Conservation (phyloP, 53 echinoderm and acorn worm species). For the Temnopleurus reevesii region DNA sequence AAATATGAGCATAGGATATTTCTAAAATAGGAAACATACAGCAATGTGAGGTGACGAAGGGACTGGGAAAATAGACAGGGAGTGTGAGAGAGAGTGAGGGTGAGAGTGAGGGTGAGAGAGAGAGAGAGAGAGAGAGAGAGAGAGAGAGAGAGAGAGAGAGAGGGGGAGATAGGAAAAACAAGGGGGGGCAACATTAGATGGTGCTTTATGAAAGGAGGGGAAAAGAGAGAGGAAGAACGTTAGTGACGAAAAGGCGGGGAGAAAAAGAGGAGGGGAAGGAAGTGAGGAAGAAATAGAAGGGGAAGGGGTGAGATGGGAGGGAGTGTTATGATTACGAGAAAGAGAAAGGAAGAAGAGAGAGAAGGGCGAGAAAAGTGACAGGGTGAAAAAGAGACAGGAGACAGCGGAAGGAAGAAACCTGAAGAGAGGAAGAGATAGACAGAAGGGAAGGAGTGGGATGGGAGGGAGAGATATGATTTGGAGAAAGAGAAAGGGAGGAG, state of each 20-base stretch:
- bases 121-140: neutral
- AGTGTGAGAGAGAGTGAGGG: neutral
- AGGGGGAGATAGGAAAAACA: neutral
- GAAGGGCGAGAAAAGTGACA: neutral
- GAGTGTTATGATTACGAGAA: neutral
- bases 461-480: too few species aligned
- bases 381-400: too few species aligned
- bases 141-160: neutral
- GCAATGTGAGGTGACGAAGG: too few species aligned
- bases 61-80: neutral
- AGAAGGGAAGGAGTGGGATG: too few species aligned
- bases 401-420: too few species aligned
- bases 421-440: too few species aligned
- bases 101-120: neutral
- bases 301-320: neutral
- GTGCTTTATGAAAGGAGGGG: neutral
- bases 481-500: too few species aligned
- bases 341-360: neutral
- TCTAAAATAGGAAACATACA: too few species aligned
- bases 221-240: neutral
- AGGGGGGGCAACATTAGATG: too few species aligned
- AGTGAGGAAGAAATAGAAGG: neutral
- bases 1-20: too few species aligned
- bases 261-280: neutral
- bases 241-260: neutral